phyloP scores from a whole-genome alignment of 2,888 invertebrate species.

The Cerastis rubricosa region DNA sequence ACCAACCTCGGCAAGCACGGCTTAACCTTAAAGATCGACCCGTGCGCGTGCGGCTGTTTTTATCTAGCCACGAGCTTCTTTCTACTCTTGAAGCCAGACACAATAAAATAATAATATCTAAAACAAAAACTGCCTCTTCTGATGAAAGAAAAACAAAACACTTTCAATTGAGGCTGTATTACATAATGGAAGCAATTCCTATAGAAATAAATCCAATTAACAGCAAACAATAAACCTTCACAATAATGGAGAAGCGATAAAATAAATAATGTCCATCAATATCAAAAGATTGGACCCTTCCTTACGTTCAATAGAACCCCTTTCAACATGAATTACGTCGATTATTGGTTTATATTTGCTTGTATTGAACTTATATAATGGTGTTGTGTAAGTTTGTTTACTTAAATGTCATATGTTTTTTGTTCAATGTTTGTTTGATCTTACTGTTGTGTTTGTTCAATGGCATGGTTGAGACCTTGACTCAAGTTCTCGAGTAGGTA shows the following conservation, averaged over 20 bases:
- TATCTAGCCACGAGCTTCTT: too few relatives aligned
- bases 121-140: too few relatives aligned
- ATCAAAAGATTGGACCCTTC: background rate
- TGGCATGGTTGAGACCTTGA: background rate
- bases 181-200: too few relatives aligned
- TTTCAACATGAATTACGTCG: slow-evolving; percentile 1
- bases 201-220: slow-evolving; percentile 2
- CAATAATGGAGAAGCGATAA: slow-evolving; percentile 9
- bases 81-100: too few relatives aligned
- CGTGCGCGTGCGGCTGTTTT: too few relatives aligned
- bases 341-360: slow-evolving; percentile 21
- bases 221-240: slow-evolving; percentile 6
- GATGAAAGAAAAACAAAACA: background rate
- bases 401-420: slow-evolving; percentile 18
- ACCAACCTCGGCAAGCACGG: too few relatives aligned
- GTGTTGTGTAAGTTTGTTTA: background rate
- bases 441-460: background rate
- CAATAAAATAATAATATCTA: too few relatives aligned
- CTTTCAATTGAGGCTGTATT: background rate
- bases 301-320: background rate
- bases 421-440: slow-evolving; percentile 5
- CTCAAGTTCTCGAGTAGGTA: too few relatives aligned
- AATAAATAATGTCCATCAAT: slow-evolving; percentile 17
- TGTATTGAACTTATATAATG: slow-evolving; percentile 11
- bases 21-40: too few relatives aligned